Evolutionary conservation across 2,113 vertebrate genomes (phyloP), one percentile per base, ranked within the genome.

Genomic region (Chaenocephalus aceratus): DNA sequence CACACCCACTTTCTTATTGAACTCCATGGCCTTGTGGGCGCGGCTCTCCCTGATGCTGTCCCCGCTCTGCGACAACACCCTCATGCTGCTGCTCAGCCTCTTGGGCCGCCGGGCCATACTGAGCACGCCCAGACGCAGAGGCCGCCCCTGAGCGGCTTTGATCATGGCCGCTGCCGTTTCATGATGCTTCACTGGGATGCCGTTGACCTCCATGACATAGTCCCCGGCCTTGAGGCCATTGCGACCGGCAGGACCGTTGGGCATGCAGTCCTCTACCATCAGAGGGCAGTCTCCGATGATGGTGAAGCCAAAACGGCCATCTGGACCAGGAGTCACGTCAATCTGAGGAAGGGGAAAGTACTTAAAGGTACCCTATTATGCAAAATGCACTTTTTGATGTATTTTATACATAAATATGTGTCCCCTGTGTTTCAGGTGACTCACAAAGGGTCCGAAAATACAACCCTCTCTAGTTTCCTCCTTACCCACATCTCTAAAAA

Each of bases 11-110:
- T 97, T 96, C 83, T 85, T 94, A 80, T 96, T 97, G 93, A 99
- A 99, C 70, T 98, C 97, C 89, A 96, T 95, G 2, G 98, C 98
- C 72, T 97, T 98, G 88, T 95, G 94, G 67, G 92, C 96, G n/a
- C 97, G 96, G 69, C 96, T 96, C 51, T 95, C 91, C 69, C 88
- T 92, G 23, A 96, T 86, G 0, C 94, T 77, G 1, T 95, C 94
- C 0, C 92, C 91, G 0, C 93, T 96, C 89, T 95, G 94, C 0
- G 93, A 94, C 45, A 95, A 61, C 65, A 95, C 95, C 81, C 94
- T 93, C 93, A 96, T 94, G 90, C 94, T 96, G 93, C 90, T 94
- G 89, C 94, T 95, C 45, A 89, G 92, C 0, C 95, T 75, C 0
- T 91, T 88, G 72, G 92, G 94, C 0, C 93, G 91, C 57, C 94